Conservation (phyloP, 2,797 vertebrate genomes). For the Ctenosaura bakeri region DNA sequence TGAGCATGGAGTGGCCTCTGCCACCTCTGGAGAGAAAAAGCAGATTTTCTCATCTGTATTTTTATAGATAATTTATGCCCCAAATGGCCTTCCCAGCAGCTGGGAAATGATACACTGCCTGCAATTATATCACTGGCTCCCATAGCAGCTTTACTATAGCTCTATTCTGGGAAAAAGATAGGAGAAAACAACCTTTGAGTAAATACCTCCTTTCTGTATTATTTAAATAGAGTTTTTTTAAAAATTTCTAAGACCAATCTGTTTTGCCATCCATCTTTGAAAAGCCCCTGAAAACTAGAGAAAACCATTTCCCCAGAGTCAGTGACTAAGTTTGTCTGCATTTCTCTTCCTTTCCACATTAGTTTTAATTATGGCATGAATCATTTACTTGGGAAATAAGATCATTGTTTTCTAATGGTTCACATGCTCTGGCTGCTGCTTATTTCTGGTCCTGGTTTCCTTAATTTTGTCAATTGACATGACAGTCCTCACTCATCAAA, state of each 20-base stretch:
- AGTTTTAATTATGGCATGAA: constrained; percentile 24
- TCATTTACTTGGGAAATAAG: constrained; percentile 60
- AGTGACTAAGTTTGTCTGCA: constrained; percentile 22
- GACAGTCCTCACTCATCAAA: constrained; percentile 41
- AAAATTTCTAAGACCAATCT: constrained; percentile 59
- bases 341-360: constrained; percentile 36
- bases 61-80: constrained; percentile 83
- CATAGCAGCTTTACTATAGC: constrained; percentile 68
- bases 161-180: constrained; percentile 68
- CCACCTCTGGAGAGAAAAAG: constrained; percentile 76
- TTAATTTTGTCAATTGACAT: constrained; percentile 48
- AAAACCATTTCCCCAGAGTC: constrained; percentile 65
- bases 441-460: constrained; percentile 38
- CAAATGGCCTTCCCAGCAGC: constrained; percentile 79
- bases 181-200: constrained; percentile 73
- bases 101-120: constrained; percentile 79
- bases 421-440: constrained; percentile 45
- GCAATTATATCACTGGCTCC: constrained; percentile 77
- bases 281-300: constrained; percentile 68
- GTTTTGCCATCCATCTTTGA: constrained; percentile 74
- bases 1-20: constrained; percentile 74
- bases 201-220: constrained; percentile 80
- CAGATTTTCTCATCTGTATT: constrained; percentile 77
- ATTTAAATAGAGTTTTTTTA: constrained; percentile 77
- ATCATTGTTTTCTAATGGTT: constrained; percentile 44